Evolutionary conservation across 2,888 invertebrate genomes (phyloP).

Genomic region (Tetragonisca angustula): DNA sequence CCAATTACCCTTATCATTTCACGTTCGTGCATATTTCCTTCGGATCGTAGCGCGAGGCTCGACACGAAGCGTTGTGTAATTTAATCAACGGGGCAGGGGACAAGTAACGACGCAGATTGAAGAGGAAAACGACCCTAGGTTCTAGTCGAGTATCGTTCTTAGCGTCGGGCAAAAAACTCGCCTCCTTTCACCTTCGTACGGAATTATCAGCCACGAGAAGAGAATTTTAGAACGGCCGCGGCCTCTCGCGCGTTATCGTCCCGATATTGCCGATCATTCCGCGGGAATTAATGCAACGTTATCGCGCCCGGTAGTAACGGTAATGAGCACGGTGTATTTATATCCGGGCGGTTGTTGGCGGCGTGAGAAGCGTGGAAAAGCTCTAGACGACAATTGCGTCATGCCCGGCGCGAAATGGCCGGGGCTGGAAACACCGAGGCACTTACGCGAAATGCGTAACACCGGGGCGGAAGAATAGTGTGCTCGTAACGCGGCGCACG

Average conservation of each 20-base stretch:
- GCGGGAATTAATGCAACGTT: conserved; percentile 73
- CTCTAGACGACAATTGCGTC: conserved; percentile 58
- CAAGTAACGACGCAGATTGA: conserved; percentile 39
- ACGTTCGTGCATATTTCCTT: conserved; percentile 12
- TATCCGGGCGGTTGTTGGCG: conserved; percentile 47
- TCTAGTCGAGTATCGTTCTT: conserved; percentile 37
- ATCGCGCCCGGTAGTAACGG: conserved; percentile 63
- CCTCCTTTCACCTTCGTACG: background rate
- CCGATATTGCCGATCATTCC: conserved; percentile 69
- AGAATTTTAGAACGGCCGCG: background rate
- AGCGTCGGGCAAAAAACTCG: conserved; percentile 3
- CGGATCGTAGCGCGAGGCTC: background rate
- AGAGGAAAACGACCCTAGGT: conserved; percentile 16
- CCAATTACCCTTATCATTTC: background rate
- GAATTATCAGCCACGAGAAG: too few species aligned
- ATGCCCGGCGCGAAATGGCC: conserved; percentile 40
- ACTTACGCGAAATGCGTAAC: conserved; percentile 57
- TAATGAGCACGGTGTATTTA: conserved; percentile 69
- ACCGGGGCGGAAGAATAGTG: conserved; percentile 3
- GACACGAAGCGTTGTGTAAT: conserved; percentile 6
- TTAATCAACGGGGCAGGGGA: conserved; percentile 35
- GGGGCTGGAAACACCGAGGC: conserved; percentile 54
- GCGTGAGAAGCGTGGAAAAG: conserved; percentile 52
- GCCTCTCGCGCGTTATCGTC: background rate
- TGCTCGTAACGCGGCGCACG: conserved; percentile 54